These are phyloP conservation scores for Jaculus jaculus DNA, from an alignment of 2,113 vertebrate species.

Conservation along the genomic window DNA sequence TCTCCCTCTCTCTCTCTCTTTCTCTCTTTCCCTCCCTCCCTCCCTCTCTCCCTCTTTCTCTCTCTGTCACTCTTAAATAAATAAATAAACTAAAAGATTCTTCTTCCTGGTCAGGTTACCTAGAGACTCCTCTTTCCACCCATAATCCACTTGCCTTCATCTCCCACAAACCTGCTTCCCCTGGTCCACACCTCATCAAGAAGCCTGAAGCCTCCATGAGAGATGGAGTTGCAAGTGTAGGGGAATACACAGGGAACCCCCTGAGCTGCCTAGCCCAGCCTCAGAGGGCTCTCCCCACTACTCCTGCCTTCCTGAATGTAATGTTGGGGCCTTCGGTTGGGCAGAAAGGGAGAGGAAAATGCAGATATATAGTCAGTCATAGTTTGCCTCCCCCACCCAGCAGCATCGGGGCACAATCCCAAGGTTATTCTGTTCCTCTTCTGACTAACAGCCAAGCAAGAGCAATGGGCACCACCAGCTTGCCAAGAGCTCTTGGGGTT, in stretches of 20 bases:
- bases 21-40: too few species aligned
- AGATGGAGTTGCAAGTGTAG: not conserved
- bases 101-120: not conserved
- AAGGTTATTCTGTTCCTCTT: not conserved
- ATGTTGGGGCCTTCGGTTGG: accelerated
- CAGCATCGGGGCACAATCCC: not conserved
- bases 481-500: not conserved
- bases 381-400: not conserved
- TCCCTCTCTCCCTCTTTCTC: too few species aligned
- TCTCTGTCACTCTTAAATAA: too few species aligned
- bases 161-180: not conserved
- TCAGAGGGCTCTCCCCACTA: not conserved
- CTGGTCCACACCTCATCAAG: not conserved
- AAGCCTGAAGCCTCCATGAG: not conserved
- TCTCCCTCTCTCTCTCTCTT: too few species aligned
- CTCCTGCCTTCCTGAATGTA: not conserved
- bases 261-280: not conserved
- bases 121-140: not conserved
- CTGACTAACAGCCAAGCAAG: not conserved
- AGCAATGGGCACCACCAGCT: not conserved
- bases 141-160: not conserved
- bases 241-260: not conserved
- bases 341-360: not conserved
- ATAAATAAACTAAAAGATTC: too few species aligned
- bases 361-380: accelerated